phyloP scores from a whole-genome alignment of 1,140 invertebrate species.

The Leptonema lineaticorne region DNA sequence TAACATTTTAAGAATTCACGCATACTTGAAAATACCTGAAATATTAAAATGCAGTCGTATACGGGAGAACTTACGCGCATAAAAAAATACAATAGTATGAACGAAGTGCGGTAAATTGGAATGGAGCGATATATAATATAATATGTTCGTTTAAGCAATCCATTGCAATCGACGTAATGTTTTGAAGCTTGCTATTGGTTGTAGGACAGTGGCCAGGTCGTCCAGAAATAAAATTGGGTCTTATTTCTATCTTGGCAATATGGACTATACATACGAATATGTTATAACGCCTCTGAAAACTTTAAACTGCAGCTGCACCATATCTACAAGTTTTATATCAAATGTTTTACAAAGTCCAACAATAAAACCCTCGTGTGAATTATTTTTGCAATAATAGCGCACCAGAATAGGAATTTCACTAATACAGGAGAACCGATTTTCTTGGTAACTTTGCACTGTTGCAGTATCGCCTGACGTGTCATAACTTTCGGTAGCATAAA shows the following conservation, averaged over 20 bases:
- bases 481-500: constrained; percentile 5
- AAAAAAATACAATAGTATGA: background rate
- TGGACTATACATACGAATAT: background rate
- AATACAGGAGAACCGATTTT: too few species aligned
- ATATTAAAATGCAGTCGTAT: too few species aligned
- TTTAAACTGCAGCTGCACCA: background rate
- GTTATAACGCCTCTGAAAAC: background rate
- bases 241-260: constrained; percentile 17
- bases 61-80: too few species aligned
- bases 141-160: too few species aligned
- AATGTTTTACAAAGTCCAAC: too few species aligned
- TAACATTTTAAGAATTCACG: too few species aligned
- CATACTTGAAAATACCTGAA: too few species aligned
- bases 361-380: background rate
- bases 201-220: constrained; percentile 6
- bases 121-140: too few species aligned
- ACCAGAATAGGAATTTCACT: too few species aligned
- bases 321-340: too few species aligned
- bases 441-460: background rate
- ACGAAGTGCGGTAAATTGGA: background rate
- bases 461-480: background rate
- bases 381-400: too few species aligned
- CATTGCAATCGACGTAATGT: too few species aligned
- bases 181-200: background rate
- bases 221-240: background rate